Base-by-base conservation (phyloP, 30 jellyfish, hydroid and myxozoan species). In the Pelagia noctiluca region DNA sequence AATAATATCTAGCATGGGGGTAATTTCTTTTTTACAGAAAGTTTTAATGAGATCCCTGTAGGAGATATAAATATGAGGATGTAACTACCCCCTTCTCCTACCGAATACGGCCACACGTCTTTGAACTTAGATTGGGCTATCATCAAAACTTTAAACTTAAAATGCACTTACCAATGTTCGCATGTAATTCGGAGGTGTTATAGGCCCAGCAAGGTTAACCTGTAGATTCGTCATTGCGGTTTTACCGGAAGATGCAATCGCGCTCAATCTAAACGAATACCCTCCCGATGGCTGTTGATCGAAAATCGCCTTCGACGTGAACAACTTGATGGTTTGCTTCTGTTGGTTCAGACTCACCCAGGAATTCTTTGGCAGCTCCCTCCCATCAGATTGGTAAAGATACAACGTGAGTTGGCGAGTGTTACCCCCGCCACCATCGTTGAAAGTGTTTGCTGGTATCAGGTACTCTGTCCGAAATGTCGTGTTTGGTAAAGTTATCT, bases 391-490 rank as follows among this genome's bases (percentile, higher is more conserved):
- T 12, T 62, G 50, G 67, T 36, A 73, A 68, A 88, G 32, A 34
- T 95, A 69, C 69, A 93, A 68, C 22, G 84, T 34, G 11, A 93
- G 63, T 21, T 66, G 32, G 24, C 84, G 63, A n/a, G 94, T 73
- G 29, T 38, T 68, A 1, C 96, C 97, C 30, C 78, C 94, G 23
- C 57, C 46, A 26, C 75, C 50, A 72, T 88, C 97, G 2, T 28
- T 19, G 50, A 93, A 93, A 19, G 98, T 88, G 49, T 88, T 71
- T 63, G 69, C 87, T 21, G 97, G 97, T 1, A 93, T 63, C 0
- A 38, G 57, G 34, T 46, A 87, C 0, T 64, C 42, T 52, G 65
- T 31, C 26, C 80, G 89, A 35, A 84, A 74, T 18, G 92, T 82
- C 22, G 86, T 24, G 32, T 82, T 82, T 35, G 86, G 35, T 10